Percentiles rank a stretch among this genome's conserved stretches.
Evolutionary conservation across 2,797 vertebrate genomes (phyloP).

Genomic region (Moxostoma hubbsi): DNA sequence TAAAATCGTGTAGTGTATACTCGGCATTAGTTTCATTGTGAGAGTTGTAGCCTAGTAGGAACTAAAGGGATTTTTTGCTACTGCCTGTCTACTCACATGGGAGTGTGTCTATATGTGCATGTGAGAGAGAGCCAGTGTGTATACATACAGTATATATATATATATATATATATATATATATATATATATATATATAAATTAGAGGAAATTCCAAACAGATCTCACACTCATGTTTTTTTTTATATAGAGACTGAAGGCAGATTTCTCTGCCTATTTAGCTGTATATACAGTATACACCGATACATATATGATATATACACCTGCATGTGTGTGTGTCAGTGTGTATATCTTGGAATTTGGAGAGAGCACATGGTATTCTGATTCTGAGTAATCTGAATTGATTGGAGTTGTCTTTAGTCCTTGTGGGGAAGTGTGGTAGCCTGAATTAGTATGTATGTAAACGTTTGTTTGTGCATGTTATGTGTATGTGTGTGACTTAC

Average conservation of each 20-base stretch:
- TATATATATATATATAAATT: slow-evolving; percentile 14
- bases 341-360: neutral
- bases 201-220: slow-evolving; percentile 14
- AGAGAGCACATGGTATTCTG: neutral
- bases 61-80: slow-evolving; percentile 11
- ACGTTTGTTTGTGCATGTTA: neutral
- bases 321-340: neutral
- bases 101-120: neutral
- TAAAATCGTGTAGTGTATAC: no score
- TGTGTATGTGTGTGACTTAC: neutral
- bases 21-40: neutral
- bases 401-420: neutral
- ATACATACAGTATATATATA: neutral
- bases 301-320: no score
- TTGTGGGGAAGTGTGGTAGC: slow-evolving; percentile 8
- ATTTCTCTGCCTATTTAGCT: neutral
- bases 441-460: slow-evolving; percentile 8
- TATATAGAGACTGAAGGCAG: neutral
- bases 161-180: no score
- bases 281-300: no score
- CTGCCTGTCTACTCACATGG: slow-evolving; percentile 15
- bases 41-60: neutral
- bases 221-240: no score
- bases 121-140: neutral
- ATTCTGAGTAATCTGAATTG: slow-evolving; percentile 14